These are phyloP conservation scores for Eptesicus fuscus DNA, from an alignment of 2,113 vertebrate species.

Conservation along the genomic window DNA sequence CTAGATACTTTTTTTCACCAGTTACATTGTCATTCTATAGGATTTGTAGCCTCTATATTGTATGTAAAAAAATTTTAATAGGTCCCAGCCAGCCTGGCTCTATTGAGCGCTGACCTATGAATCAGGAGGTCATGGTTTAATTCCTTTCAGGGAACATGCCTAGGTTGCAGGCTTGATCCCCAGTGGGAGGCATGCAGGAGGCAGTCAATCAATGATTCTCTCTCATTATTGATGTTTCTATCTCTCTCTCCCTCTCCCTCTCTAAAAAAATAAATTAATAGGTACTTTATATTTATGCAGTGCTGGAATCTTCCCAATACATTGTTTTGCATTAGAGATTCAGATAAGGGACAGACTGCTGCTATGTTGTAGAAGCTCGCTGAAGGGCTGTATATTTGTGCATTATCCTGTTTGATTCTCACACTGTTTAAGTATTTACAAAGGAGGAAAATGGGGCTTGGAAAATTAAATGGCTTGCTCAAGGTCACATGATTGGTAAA, in stretches of 20 bases:
- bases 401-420: neutral
- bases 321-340: neutral
- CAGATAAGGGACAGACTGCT: neutral
- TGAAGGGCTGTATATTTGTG: neutral
- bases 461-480: neutral
- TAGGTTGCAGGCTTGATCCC: too few relatives aligned
- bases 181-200: too few relatives aligned
- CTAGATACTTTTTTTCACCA: neutral
- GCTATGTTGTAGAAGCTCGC: neutral
- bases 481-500: neutral
- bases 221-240: too few relatives aligned
- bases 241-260: too few relatives aligned
- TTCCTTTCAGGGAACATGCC: too few relatives aligned
- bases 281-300: neutral
- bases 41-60: neutral
- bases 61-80: neutral
- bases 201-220: too few relatives aligned
- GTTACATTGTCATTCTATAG: neutral
- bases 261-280: neutral
- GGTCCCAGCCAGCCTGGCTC: too few relatives aligned
- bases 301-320: neutral
- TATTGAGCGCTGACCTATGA: too few relatives aligned
- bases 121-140: too few relatives aligned
- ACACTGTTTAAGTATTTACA: neutral
- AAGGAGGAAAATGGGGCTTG: neutral